phyloP scores from a whole-genome alignment of 1,140 invertebrate genomes.

The Drosophila tsacasi region DNA sequence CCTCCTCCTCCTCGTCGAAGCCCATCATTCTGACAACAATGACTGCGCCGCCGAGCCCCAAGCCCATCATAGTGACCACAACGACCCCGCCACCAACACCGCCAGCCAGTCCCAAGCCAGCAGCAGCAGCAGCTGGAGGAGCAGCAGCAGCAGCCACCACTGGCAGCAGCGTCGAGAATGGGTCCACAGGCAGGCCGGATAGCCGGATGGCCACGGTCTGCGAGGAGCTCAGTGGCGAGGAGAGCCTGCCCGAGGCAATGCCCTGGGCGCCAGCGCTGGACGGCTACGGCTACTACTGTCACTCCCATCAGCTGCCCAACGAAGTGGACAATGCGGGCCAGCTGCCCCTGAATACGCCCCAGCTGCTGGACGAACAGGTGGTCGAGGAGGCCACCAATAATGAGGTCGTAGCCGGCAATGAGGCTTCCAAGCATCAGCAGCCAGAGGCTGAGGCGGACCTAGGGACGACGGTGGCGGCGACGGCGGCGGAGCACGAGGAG shows the following conservation, averaged over 20 bases:
- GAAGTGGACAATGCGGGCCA: constrained; percentile 19
- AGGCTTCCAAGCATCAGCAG: constrained; percentile 14
- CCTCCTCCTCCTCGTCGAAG: constrained; percentile 74
- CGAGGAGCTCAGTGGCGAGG: constrained; percentile 59
- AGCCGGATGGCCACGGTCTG: constrained; percentile 76
- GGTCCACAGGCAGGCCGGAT: constrained; percentile 30
- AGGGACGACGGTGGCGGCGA: constrained; percentile 76
- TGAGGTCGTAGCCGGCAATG: neutral
- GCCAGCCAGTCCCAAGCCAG: constrained; percentile 5
- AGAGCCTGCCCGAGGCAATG: constrained; percentile 8
- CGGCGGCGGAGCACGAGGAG: constrained; percentile 69
- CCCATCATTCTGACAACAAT: constrained; percentile 32
- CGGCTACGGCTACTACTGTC: constrained; percentile 55
- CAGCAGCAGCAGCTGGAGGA: no score
- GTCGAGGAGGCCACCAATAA: neutral
- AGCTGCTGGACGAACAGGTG: constrained; percentile 41
- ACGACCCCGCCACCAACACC: constrained; percentile 13
- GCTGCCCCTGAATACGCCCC: constrained; percentile 51
- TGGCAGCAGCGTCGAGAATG: constrained; percentile 34
- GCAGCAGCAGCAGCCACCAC: neutral
- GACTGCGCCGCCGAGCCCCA: constrained; percentile 21
- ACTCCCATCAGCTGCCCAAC: constrained; percentile 72
- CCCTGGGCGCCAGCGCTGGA: constrained; percentile 14
- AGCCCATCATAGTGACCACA: constrained; percentile 17
- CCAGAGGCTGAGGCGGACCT: constrained; percentile 58